Evolutionary conservation across 2,888 invertebrate species (phyloP), one percentile per base, ranked within the genome.

Genomic region (Oligia strigilis): DNA sequence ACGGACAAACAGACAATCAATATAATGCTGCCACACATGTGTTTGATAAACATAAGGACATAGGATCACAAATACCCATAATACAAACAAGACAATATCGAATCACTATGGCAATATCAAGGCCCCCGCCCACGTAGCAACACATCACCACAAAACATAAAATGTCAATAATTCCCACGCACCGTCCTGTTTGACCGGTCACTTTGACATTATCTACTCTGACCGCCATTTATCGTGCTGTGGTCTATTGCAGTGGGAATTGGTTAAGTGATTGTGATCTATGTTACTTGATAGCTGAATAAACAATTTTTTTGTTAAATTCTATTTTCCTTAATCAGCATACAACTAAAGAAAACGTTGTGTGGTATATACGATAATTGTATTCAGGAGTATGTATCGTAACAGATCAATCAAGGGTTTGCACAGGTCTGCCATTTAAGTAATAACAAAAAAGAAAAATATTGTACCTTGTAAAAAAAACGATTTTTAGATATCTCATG

Each of bases 201-300:
- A 81, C 49, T 80, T 58, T 64, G 78, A 60, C 43, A 60, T 74
- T 82, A 75, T 84, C 75, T 78, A 70, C 65, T 40, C 23, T 71
- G 74, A 86, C 79, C 79, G 58, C 70, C 52, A 52, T 83, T 78
- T 87, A 79, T 83, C 83, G 73, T 43, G 46, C 19, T 66, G 64
- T 71, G 70, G 70, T 74, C 62, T 66, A 66, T 58, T 69, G 69
- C 40, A 36, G 36, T 85, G 58, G 62, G 71, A 60, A 74, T 58
- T 62, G 40, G 58, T 69, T 43, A 23, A 52, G 17, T 29, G 64
- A 77, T 85, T 72, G 67, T 64, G 2, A 74, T 77, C 36, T 65
- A 29, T 64, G 14, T 58, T 13, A 58, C 29, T 62, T 74, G 6
- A 9, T 17, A 60, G 67, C n/a, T 36, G n/a, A 65, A 66, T 55